A percentile compares a stretch with the other conserved stretches of the same genome.
Conservation (phyloP, 2,113 vertebrate species). For the Elephantulus edwardii region DNA sequence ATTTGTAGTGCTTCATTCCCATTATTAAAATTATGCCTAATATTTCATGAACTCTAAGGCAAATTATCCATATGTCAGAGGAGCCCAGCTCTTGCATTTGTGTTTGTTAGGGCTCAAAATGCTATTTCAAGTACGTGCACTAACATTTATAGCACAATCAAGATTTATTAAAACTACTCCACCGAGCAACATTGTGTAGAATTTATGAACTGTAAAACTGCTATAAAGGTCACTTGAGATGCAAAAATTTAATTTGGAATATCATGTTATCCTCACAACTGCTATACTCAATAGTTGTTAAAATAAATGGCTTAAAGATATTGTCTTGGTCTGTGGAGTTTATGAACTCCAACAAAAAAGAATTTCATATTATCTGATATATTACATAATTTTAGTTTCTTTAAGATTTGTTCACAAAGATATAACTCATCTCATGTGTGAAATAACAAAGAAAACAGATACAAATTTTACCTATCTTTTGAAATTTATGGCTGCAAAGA, state of each 20-base stretch:
- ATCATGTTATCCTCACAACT: constrained; percentile 81
- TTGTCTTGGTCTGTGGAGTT: constrained; percentile 79
- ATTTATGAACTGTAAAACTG: constrained; percentile 87
- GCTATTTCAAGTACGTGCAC: constrained; percentile 72
- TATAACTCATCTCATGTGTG: constrained; percentile 21
- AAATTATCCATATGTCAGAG: constrained; percentile 52
- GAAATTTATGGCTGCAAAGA: constrained; percentile 10
- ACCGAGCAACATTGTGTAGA: constrained; percentile 80
- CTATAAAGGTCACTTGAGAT: constrained; percentile 85
- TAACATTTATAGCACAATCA: constrained; percentile 82
- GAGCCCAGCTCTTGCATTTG: constrained; percentile 42
- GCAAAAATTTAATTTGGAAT: constrained; percentile 86
- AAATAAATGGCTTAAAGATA: constrained; percentile 82
- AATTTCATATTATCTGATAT: constrained; percentile 63
- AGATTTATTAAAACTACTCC: constrained; percentile 84
- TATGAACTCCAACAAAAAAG: constrained; percentile 79
- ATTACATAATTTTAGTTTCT: constrained; percentile 62
- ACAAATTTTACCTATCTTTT: neutral
- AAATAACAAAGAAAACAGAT: constrained; percentile 5
- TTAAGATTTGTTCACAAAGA: constrained; percentile 55
- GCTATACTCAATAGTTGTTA: constrained; percentile 80
- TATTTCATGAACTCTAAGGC: constrained; percentile 59
- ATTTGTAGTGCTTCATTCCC: neutral
- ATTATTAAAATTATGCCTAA: constrained; percentile 32
- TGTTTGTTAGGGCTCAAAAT: constrained; percentile 78